A percentile compares a stretch with the other conserved stretches of the same genome.
Conservation (phyloP, 2,797 vertebrate species). For the Macropus fuliginosus region DNA sequence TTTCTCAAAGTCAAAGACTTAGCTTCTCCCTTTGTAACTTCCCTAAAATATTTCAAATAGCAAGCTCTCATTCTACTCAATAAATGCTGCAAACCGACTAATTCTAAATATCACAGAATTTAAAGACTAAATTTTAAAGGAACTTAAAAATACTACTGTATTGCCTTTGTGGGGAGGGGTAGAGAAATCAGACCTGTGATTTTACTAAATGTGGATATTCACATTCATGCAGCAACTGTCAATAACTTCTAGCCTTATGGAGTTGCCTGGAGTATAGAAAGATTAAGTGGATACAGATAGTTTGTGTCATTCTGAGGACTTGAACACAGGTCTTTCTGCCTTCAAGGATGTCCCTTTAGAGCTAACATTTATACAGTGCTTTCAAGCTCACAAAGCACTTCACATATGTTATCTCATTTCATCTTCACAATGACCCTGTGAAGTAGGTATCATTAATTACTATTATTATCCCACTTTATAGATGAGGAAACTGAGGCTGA, state of each 20-base stretch:
- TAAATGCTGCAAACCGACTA: neutral
- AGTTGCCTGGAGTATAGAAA: neutral
- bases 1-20: neutral
- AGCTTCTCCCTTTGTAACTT: neutral
- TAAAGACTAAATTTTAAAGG: neutral
- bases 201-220: neutral
- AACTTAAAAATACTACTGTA: neutral
- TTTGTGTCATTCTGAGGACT: neutral
- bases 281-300: neutral
- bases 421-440: neutral
- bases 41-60: constrained; percentile 30
- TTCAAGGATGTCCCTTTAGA: neutral
- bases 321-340: neutral
- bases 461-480: neutral
- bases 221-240: neutral
- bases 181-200: neutral
- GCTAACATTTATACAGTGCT: neutral
- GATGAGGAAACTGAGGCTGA: neutral
- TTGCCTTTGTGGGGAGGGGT: neutral
- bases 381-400: neutral
- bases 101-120: constrained; percentile 41
- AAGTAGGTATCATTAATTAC: neutral
- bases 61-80: neutral
- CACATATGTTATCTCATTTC: neutral
- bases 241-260: neutral